Evolutionary conservation across 2,888 invertebrate species (phyloP).

Genomic region (Encarsia formosa): DNA sequence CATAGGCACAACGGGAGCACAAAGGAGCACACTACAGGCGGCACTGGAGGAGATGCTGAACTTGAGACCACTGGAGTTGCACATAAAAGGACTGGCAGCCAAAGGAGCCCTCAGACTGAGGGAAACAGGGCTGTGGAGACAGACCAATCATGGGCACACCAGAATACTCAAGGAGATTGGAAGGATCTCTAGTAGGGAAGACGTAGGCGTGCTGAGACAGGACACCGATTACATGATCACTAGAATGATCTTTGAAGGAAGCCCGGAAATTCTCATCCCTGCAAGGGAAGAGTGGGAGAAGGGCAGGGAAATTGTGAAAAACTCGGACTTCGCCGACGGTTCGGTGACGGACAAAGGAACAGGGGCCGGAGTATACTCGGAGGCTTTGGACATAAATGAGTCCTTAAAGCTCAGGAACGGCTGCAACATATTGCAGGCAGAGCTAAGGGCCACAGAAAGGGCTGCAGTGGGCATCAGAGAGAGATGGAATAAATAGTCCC

Average conservation of each 20-base stretch:
- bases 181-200: no score
- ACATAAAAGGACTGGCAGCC: slow-evolving; percentile 9
- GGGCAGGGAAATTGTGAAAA: no score
- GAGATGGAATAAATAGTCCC: no score
- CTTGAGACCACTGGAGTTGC: slow-evolving; percentile 8
- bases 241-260: background rate
- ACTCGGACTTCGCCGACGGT: no score
- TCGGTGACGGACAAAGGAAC: no score
- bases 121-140: background rate
- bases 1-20: slow-evolving; percentile 19
- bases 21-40: slow-evolving; percentile 12
- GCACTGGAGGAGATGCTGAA: slow-evolving; percentile 14
- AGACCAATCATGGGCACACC: background rate
- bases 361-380: slow-evolving; percentile 5
- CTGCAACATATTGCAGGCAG: no score
- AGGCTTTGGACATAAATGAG: no score
- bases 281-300: no score
- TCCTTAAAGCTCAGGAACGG: no score
- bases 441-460: background rate
- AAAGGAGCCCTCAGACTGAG: slow-evolving; percentile 28
- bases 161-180: background rate
- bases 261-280: background rate
- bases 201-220: background rate
- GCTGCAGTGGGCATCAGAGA: no score
- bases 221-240: background rate